phyloP scores from a whole-genome alignment of 1,140 invertebrate species.

The Lethocerus indicus region DNA sequence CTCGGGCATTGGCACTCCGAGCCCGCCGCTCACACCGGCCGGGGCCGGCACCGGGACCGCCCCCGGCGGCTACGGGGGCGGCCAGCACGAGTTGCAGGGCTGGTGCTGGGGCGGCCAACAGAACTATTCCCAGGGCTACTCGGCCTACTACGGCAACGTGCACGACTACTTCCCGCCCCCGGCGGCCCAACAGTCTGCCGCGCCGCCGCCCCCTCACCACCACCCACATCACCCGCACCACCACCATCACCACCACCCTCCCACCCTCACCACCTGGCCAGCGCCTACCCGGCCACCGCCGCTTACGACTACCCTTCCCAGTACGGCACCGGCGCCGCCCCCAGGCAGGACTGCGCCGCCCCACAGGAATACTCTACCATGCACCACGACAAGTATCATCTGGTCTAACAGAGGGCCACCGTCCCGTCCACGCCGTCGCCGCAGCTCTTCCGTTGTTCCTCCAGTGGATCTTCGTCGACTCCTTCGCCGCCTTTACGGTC shows the following conservation, averaged over 20 bases:
- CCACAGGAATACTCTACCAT: too few species aligned
- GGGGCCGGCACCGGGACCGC: constrained; percentile 3
- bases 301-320: too few species aligned
- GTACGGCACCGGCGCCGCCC: too few species aligned
- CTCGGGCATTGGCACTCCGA: constrained; percentile 3
- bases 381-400: constrained; percentile 12
- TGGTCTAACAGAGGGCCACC: constrained; percentile 10
- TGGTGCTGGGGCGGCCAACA: constrained; percentile 11
- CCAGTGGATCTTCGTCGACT: too few species aligned
- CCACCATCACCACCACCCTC: too few species aligned
- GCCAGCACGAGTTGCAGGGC: constrained; percentile 9
- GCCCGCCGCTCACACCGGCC: neutral
- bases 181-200: constrained; percentile 2
- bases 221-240: too few species aligned
- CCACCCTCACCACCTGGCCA: too few species aligned
- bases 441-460: too few species aligned
- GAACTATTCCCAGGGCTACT: constrained; percentile 10
- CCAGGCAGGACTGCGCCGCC: constrained; percentile 1
- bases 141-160: constrained; percentile 9
- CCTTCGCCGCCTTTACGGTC: too few species aligned
- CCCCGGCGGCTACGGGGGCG: constrained; percentile 6
- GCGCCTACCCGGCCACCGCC: too few species aligned
- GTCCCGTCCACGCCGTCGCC: neutral
- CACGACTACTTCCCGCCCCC: constrained; percentile 12
- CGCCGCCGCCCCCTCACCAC: neutral